Evolutionary conservation across 2,113 vertebrate species (phyloP).

Genomic region (Myiozetetes cayanensis): DNA sequence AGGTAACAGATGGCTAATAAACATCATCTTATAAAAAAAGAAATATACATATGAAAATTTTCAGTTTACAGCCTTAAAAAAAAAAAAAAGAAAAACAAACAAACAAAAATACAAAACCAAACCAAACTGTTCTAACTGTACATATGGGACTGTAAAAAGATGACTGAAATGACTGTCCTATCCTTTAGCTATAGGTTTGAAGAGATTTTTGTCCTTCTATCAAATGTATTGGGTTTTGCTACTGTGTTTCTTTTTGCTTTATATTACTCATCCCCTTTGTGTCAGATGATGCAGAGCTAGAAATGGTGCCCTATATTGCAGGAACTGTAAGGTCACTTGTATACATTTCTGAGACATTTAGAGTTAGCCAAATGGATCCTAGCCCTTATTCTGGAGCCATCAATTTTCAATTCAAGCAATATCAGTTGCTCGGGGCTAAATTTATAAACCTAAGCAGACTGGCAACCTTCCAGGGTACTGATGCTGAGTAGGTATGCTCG

Average conservation of each 20-base stretch:
- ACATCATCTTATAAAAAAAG: background rate
- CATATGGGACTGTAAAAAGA: background rate
- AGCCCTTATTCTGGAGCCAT: background rate
- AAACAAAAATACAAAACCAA: background rate
- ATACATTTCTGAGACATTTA: background rate
- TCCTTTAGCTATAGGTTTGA: background rate
- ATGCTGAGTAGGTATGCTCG: fast-evolving
- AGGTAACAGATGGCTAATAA: slow-evolving; percentile 16
- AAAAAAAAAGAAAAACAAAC: too few species aligned
- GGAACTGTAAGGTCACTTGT: background rate
- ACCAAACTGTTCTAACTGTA: background rate
- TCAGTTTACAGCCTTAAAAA: background rate
- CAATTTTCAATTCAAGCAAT: background rate
- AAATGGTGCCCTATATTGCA: background rate
- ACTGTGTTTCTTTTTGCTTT: background rate
- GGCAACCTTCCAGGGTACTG: background rate
- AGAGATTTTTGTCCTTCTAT: background rate
- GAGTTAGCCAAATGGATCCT: background rate
- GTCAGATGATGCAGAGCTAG: background rate
- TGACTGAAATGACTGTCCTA: background rate
- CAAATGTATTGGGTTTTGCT: background rate
- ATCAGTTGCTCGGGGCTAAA: background rate
- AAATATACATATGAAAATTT: background rate
- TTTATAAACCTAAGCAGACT: background rate
- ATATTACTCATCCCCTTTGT: background rate